Conservation (phyloP, 2,888 invertebrate species). For the Hypselothyrea guttata region DNA sequence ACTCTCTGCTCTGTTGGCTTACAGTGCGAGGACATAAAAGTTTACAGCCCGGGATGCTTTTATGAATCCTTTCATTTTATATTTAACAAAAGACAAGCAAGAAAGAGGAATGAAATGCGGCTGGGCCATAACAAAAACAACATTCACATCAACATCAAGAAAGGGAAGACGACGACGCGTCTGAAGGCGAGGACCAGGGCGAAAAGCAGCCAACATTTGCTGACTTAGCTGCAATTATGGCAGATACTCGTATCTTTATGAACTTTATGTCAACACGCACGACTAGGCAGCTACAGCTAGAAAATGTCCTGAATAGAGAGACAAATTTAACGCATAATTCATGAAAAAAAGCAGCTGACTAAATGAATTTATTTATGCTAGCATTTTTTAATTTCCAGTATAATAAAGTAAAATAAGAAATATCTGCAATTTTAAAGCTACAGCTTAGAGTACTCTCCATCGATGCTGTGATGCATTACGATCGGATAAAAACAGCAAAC, state of each 20-base stretch:
- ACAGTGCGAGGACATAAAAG: conserved; percentile 23
- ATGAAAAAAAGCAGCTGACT: too few relatives aligned
- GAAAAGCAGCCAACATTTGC: conserved; percentile 56
- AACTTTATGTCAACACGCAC: conserved; percentile 49
- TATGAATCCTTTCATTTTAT: conserved; percentile 62
- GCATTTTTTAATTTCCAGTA: too few relatives aligned
- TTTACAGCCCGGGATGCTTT: conserved; percentile 42
- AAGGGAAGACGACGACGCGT: conserved; percentile 16
- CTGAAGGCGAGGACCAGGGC: not conserved
- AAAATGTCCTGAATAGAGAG: conserved; percentile 20
- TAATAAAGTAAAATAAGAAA: too few relatives aligned
- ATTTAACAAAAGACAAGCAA: conserved; percentile 43
- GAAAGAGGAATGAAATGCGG: conserved; percentile 35
- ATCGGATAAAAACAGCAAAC: too few relatives aligned
- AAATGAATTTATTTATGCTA: too few relatives aligned
- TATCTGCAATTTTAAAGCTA: too few relatives aligned
- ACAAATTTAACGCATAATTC: conserved; percentile 3
- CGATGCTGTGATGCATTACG: too few relatives aligned
- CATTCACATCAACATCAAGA: conserved; percentile 8
- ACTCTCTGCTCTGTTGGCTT: not conserved
- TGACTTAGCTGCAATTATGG: conserved; percentile 69
- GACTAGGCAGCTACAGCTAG: conserved; percentile 21
- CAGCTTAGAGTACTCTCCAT: too few relatives aligned
- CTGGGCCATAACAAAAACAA: conserved; percentile 27
- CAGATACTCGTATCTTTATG: conserved; percentile 55